These are phyloP conservation scores for Zalophus californianus DNA, from an alignment of 2,797 vertebrate genomes.

Conservation along the genomic window DNA sequence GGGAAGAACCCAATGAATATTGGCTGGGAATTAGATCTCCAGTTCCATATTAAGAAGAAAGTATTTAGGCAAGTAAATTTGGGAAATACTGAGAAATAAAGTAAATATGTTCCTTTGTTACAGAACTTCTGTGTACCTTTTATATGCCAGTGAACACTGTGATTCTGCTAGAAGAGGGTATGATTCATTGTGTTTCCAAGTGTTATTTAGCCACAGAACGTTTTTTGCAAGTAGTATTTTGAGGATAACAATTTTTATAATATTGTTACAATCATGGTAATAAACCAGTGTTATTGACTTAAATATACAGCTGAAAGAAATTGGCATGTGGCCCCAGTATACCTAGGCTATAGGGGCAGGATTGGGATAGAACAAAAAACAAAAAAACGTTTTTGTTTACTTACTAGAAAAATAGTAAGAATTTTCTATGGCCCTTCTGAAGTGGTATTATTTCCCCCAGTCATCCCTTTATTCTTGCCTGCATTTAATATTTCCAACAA, in stretches of 20 bases:
- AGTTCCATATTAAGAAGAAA: background rate
- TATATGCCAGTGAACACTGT: background rate
- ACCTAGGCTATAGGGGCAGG: background rate
- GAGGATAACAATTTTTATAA: background rate
- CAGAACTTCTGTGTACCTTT: background rate
- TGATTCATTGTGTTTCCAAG: background rate
- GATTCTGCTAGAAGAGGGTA: background rate
- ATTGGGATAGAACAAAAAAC: background rate
- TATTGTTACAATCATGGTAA: background rate
- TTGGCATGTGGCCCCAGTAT: background rate
- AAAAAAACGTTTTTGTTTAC: too few relatives aligned
- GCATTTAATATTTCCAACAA: background rate
- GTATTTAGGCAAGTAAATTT: background rate
- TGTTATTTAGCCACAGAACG: background rate
- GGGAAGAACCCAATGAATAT: background rate
- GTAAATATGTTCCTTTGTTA: background rate
- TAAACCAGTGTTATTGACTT: slow-evolving; percentile 5
- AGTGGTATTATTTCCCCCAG: background rate
- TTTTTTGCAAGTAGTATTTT: background rate
- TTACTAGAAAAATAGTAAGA: background rate
- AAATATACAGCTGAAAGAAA: slow-evolving; percentile 42
- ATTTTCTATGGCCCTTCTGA: background rate
- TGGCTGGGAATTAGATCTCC: background rate
- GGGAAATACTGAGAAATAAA: background rate
- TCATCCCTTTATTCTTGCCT: background rate